phyloP scores from a whole-genome alignment of 2,797 vertebrate species.

The Microchirus variegatus region DNA sequence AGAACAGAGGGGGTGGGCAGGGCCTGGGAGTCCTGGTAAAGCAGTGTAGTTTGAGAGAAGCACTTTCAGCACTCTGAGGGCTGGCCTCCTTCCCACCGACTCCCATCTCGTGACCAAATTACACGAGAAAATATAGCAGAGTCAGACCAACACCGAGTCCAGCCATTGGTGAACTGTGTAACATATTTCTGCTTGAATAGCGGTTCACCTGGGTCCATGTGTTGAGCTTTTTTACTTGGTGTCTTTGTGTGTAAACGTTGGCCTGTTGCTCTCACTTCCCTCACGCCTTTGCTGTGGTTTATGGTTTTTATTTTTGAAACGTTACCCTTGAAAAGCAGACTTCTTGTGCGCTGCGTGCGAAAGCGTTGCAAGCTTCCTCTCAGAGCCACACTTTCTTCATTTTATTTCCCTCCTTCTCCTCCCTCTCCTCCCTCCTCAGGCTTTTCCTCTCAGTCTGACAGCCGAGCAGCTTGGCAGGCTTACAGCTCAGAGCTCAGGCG shows the following conservation, averaged over 20 bases:
- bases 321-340: constrained; percentile 18
- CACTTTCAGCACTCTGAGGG: constrained; percentile 73
- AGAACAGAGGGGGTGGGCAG: constrained; percentile 38
- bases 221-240: background rate
- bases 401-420: constrained; percentile 48
- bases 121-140: constrained; percentile 26
- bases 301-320: constrained; percentile 45
- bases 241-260: background rate
- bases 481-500: constrained; percentile 67
- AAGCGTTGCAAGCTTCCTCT: constrained; percentile 47
- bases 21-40: constrained; percentile 69
- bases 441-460: constrained; percentile 56
- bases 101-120: constrained; percentile 45
- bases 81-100: constrained; percentile 47
- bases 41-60: constrained; percentile 74
- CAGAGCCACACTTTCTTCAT: constrained; percentile 63
- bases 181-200: constrained; percentile 16
- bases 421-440: constrained; percentile 33
- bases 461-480: constrained; percentile 75
- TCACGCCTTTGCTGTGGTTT: constrained; percentile 26
- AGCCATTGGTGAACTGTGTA: background rate
- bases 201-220: background rate
- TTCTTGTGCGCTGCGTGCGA: constrained; percentile 7
- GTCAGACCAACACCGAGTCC: constrained; percentile 7
- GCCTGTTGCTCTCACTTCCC: background rate